Evolutionary conservation across 1,140 invertebrate species (phyloP).

Genomic region (Bombus cullumanus): DNA sequence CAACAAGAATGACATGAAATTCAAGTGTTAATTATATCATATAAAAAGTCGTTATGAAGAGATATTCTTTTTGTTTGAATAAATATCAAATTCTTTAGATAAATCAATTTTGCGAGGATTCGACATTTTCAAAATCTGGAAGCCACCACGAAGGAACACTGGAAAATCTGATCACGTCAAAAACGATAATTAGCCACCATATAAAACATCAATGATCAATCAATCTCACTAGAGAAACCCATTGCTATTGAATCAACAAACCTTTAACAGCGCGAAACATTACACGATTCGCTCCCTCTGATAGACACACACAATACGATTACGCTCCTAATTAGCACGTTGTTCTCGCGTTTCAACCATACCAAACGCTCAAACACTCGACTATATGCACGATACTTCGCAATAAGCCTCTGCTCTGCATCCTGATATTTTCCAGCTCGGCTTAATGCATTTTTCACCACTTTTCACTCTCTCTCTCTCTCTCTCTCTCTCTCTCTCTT

Average conservation of each 20-base stretch:
- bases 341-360: constrained; percentile 7
- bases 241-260: constrained; percentile 5
- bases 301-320: constrained; percentile 12
- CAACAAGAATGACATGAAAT: no score
- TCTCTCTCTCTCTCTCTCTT: background rate
- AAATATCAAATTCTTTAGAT: background rate
- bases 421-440: background rate
- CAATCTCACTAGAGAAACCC: background rate
- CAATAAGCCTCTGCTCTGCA: background rate
- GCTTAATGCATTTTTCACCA: background rate
- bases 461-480: background rate
- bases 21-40: no score
- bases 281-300: background rate
- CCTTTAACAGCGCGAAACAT: background rate
- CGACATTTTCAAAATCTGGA: background rate
- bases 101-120: background rate
- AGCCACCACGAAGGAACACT: background rate
- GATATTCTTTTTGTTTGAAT: no score
- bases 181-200: background rate
- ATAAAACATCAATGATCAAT: constrained; percentile 9
- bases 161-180: background rate
- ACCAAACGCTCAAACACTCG: background rate
- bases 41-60: no score
- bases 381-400: background rate
- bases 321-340: constrained; percentile 39